Evolutionary conservation across 2,888 invertebrate genomes (phyloP).

Genomic region (Dryobotodes eremita): DNA sequence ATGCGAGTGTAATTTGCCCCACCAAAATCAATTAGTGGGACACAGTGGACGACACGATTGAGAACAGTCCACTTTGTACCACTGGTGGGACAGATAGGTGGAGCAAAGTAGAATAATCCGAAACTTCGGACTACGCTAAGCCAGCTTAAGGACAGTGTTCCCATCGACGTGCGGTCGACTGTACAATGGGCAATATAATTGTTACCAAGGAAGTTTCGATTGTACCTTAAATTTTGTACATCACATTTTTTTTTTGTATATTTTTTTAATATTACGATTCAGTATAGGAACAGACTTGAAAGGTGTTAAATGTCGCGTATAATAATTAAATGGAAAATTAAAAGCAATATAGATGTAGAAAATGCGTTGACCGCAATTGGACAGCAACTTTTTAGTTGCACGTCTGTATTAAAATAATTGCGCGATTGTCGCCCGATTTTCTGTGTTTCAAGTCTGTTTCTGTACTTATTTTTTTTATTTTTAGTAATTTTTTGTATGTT

Average conservation of each 20-base stretch:
- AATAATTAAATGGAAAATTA: not conserved
- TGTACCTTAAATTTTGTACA: constrained; percentile 73
- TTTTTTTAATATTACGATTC: constrained; percentile 55
- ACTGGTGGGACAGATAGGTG: too few relatives aligned
- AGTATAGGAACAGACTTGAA: constrained; percentile 36
- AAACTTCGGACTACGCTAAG: not conserved
- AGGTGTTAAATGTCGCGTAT: not conserved
- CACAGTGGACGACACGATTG: too few relatives aligned
- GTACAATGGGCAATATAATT: constrained; percentile 33
- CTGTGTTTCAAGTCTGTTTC: constrained; percentile 50
- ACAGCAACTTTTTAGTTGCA: constrained; percentile 42
- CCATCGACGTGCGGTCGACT: not conserved
- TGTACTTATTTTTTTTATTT: constrained; percentile 70
- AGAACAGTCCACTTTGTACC: too few relatives aligned
- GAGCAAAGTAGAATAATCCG: too few relatives aligned
- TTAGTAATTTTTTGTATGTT: constrained; percentile 80
- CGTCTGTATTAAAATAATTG: constrained; percentile 16
- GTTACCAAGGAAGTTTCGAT: constrained; percentile 76
- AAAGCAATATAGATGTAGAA: constrained; percentile 7
- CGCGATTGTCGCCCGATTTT: constrained; percentile 17
- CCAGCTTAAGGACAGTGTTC: too few relatives aligned
- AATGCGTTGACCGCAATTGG: constrained; percentile 27
- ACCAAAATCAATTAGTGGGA: too few relatives aligned
- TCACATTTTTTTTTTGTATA: constrained; percentile 73
- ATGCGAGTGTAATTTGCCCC: too few relatives aligned